Conservation (phyloP, 2,797 vertebrate genomes). For the Sternarchorhynchus goeldii region DNA sequence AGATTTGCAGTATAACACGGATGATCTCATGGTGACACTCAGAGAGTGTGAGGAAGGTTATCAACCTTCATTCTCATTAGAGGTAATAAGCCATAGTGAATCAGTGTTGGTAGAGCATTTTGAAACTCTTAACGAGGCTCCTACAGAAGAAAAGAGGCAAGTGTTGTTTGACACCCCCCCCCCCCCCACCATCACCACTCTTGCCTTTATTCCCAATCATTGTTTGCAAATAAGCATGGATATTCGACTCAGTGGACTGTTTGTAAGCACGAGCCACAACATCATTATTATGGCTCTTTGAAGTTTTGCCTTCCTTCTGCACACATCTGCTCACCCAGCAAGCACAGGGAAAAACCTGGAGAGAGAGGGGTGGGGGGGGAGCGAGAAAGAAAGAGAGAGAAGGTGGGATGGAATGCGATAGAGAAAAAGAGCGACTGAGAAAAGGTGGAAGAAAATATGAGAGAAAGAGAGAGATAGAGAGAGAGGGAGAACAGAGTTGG, state of each 20-base stretch:
- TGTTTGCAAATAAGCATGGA: conserved; percentile 72
- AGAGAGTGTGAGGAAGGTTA: conserved; percentile 47
- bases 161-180: conserved; percentile 21
- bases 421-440: conserved; percentile 14
- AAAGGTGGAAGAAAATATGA: conserved; percentile 13
- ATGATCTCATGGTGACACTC: conserved; percentile 31
- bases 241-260: conserved; percentile 66
- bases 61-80: conserved; percentile 67
- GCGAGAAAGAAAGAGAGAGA: conserved; percentile 15
- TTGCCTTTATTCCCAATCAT: conserved; percentile 63
- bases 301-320: conserved; percentile 61
- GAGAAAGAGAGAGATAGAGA: conserved; percentile 58
- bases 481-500: conserved; percentile 67
- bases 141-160: conserved; percentile 42
- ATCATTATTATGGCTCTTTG: conserved; percentile 78
- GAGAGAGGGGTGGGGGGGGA: conserved; percentile 29
- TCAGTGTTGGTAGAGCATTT: conserved; percentile 24
- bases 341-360: conserved; percentile 51
- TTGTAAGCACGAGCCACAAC: conserved; percentile 72
- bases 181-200: conserved; percentile 5
- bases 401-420: background rate
- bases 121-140: conserved; percentile 61
- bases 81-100: conserved; percentile 39
- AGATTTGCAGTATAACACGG: conserved; percentile 49
- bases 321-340: conserved; percentile 71